Evolutionary conservation across 2,113 vertebrate genomes (phyloP).

Genomic region (Leptosomus discolor): DNA sequence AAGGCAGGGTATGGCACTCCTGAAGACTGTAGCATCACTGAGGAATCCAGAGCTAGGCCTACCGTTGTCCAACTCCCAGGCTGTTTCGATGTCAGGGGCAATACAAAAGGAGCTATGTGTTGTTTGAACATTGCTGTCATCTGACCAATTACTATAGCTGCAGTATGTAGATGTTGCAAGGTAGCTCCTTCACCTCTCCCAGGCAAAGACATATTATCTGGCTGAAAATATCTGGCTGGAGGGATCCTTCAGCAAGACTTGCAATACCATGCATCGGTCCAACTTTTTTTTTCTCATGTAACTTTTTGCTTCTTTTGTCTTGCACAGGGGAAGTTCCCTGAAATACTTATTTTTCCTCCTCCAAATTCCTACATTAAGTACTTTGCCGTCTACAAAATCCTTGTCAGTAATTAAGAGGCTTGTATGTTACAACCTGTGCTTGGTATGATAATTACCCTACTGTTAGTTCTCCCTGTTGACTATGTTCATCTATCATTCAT

Average conservation of each 20-base stretch:
- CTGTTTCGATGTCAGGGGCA: accelerated
- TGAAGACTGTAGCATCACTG: background rate
- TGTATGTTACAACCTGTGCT: background rate
- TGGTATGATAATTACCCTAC: background rate
- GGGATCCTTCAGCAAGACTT: background rate
- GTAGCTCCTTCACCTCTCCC: background rate
- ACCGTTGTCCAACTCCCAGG: background rate
- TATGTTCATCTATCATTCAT: background rate
- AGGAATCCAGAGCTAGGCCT: background rate
- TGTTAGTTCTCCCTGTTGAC: background rate
- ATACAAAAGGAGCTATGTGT: background rate
- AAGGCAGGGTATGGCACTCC: background rate
- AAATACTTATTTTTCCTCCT: background rate
- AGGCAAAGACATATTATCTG: background rate
- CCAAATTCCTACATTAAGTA: background rate
- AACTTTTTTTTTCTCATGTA: background rate
- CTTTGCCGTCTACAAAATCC: background rate
- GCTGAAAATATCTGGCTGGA: background rate
- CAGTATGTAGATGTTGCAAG: background rate
- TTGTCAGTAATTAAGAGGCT: constrained; percentile 7
- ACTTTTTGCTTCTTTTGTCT: background rate
- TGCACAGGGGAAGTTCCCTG: background rate
- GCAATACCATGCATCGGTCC: background rate
- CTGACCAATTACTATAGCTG: background rate
- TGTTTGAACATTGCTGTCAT: background rate